Conservation (phyloP, 2,113 vertebrate species). For the Chauna torquata region DNA sequence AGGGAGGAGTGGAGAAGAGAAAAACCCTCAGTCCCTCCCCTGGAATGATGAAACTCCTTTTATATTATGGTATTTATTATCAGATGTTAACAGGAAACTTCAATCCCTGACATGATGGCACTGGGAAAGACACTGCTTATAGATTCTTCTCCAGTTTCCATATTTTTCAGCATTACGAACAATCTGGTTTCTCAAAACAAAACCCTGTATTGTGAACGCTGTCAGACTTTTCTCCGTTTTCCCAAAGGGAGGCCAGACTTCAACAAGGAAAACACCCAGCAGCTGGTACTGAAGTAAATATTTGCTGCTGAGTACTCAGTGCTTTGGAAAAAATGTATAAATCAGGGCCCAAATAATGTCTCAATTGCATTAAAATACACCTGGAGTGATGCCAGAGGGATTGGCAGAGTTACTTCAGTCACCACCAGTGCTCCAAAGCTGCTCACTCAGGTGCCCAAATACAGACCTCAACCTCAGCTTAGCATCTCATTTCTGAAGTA, state of each 20-base stretch:
- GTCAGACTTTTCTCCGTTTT: not conserved
- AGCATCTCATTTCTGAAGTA: not conserved
- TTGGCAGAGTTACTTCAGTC: not conserved
- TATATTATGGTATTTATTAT: not conserved
- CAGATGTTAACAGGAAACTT: not conserved
- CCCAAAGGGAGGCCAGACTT: not conserved
- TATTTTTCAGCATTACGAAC: not conserved
- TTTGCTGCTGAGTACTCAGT: not conserved
- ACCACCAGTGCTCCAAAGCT: not conserved
- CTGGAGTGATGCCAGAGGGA: not conserved
- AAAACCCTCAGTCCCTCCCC: not conserved
- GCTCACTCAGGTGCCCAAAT: not conserved
- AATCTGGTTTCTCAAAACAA: not conserved
- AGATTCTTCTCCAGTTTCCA: not conserved
- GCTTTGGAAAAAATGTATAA: not conserved
- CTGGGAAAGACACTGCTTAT: not conserved
- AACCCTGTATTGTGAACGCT: not conserved
- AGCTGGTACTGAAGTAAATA: constrained; percentile 33
- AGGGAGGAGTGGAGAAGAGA: not conserved
- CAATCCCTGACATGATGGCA: not conserved
- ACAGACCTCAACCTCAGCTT: not conserved
- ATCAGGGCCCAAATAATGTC: not conserved
- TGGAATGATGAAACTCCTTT: not conserved
- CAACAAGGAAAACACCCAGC: not conserved
- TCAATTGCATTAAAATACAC: not conserved